Conservation (phyloP, 2,797 vertebrate genomes). For the Acanthurus tractus region DNA sequence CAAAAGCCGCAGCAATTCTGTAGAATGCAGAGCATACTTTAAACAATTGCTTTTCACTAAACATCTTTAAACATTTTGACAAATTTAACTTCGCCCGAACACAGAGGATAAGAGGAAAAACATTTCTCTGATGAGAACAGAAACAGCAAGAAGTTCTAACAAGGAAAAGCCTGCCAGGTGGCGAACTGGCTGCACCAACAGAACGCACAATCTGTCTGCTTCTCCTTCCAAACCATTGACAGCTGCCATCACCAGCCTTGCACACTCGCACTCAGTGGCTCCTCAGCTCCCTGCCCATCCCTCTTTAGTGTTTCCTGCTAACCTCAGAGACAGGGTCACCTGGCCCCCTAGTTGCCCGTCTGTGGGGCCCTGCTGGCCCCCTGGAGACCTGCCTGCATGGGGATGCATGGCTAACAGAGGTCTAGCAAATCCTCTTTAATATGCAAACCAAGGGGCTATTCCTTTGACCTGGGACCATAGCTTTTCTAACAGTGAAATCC, state of each 20-base stretch:
- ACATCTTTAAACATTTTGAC: constrained; percentile 83
- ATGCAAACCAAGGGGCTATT: constrained; percentile 80
- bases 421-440: constrained; percentile 80
- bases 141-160: constrained; percentile 92
- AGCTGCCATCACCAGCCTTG: constrained; percentile 91
- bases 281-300: constrained; percentile 85
- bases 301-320: constrained; percentile 86
- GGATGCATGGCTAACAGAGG: constrained; percentile 80
- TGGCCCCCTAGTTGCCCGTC: constrained; percentile 84
- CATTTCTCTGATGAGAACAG: constrained; percentile 89
- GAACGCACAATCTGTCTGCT: constrained; percentile 92
- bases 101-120: constrained; percentile 85
- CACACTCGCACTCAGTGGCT: constrained; percentile 88
- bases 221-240: constrained; percentile 92
- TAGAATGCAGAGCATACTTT: constrained; percentile 51
- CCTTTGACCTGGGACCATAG: constrained; percentile 81
- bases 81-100: constrained; percentile 83
- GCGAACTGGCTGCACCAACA: constrained; percentile 92
- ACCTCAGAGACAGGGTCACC: constrained; percentile 86
- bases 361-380: constrained; percentile 86
- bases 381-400: constrained; percentile 84
- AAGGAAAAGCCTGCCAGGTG: constrained; percentile 92
- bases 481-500: constrained; percentile 78
- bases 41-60: constrained; percentile 76
- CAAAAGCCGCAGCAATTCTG: constrained; percentile 28